These are phyloP conservation scores for Parascotia fuliginaria DNA, from an alignment of 2,888 invertebrate genomes.

Conservation along the genomic window DNA sequence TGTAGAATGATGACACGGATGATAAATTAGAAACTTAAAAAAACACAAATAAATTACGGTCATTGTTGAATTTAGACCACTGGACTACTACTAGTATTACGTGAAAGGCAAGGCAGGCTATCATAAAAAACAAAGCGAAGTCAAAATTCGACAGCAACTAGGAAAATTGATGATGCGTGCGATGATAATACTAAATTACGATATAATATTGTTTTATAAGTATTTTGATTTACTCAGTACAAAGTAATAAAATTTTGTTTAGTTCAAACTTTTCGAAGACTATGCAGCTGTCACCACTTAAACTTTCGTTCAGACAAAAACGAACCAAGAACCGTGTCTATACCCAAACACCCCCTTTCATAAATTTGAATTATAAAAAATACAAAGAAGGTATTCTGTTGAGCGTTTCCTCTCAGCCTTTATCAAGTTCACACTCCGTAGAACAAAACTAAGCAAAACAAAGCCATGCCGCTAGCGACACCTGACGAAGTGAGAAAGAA, in stretches of 20 bases:
- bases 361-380: constrained; percentile 49
- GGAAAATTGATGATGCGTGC: too few species aligned
- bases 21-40: too few species aligned
- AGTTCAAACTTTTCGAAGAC: neutral
- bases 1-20: too few species aligned
- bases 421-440: constrained; percentile 80
- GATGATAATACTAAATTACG: too few species aligned
- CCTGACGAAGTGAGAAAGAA: constrained; percentile 83
- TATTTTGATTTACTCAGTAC: too few species aligned
- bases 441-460: constrained; percentile 81
- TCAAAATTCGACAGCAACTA: too few species aligned
- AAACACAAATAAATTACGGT: too few species aligned
- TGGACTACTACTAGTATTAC: too few species aligned
- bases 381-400: constrained; percentile 65
- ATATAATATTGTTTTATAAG: neutral
- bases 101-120: too few species aligned
- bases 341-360: constrained; percentile 59
- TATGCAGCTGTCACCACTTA: constrained; percentile 10
- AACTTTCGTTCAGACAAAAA: constrained; percentile 52
- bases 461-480: constrained; percentile 80
- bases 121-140: too few species aligned
- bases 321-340: constrained; percentile 47
- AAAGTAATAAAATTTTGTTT: neutral
- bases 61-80: too few species aligned
- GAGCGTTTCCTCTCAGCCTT: constrained; percentile 74